Percentiles rank a stretch among this genome's conserved stretches.
Conservation (phyloP, 2,797 vertebrate genomes). For the Potorous gilbertii region DNA sequence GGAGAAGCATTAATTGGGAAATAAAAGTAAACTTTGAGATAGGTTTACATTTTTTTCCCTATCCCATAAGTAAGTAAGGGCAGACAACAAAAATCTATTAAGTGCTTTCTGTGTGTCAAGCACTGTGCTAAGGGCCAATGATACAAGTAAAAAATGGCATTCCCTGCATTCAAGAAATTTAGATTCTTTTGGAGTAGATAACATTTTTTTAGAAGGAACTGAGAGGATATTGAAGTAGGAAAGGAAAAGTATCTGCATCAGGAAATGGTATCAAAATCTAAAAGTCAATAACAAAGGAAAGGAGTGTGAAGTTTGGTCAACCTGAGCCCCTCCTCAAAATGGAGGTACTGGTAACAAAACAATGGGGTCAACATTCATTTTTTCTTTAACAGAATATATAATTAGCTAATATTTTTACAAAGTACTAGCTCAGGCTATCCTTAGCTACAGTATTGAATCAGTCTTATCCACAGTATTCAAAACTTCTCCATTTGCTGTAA, state of each 20-base stretch:
- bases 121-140: not conserved
- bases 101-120: not conserved
- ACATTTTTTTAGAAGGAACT: not conserved
- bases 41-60: not conserved
- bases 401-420: constrained; percentile 40
- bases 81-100: not conserved
- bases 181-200: not conserved
- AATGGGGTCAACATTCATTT: not conserved
- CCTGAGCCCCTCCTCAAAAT: not conserved
- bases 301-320: not conserved
- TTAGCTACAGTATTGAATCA: constrained; percentile 1
- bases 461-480: not conserved
- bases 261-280: not conserved
- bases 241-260: not conserved
- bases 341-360: not conserved
- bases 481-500: no score
- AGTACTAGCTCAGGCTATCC: constrained; percentile 24
- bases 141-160: not conserved
- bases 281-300: not conserved
- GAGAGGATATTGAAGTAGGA: not conserved
- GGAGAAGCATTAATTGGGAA: constrained; percentile 48
- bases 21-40: constrained; percentile 39
- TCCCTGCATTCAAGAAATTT: not conserved
- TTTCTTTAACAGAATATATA: constrained; percentile 35
- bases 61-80: not conserved